These are phyloP conservation scores for Ctenopoma kingsleyae DNA, from an alignment of 2,797 vertebrate genomes.

Conservation along the genomic window DNA sequence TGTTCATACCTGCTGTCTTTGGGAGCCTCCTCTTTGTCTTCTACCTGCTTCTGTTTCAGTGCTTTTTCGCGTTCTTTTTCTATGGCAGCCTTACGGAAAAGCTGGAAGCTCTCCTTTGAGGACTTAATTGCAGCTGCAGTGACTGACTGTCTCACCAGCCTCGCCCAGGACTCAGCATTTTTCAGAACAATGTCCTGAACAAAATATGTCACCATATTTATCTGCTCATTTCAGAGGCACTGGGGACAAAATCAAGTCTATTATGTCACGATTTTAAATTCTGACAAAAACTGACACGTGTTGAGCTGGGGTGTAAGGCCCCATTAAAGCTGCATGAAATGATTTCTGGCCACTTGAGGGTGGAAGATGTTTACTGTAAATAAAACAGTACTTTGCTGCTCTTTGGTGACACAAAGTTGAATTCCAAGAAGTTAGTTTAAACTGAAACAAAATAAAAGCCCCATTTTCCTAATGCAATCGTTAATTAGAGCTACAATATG, in stretches of 20 bases:
- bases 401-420: not conserved
- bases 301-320: too few species aligned
- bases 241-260: too few species aligned
- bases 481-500: not conserved
- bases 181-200: constrained; percentile 88
- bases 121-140: constrained; percentile 83
- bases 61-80: constrained; percentile 87
- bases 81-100: constrained; percentile 89
- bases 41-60: constrained; percentile 76
- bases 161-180: constrained; percentile 89
- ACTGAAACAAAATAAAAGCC: not conserved
- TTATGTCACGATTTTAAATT: too few species aligned
- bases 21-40: constrained; percentile 62
- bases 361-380: not conserved
- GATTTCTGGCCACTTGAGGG: not conserved
- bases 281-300: too few species aligned
- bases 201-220: constrained; percentile 6
- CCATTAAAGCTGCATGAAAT: too few species aligned
- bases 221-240: not conserved
- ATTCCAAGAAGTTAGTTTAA: not conserved
- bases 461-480: not conserved
- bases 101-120: constrained; percentile 90
- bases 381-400: not conserved
- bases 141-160: constrained; percentile 82
- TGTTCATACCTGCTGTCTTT: constrained; percentile 82